A percentile compares a stretch with the other conserved stretches of the same genome.
Evolutionary conservation across 2,888 invertebrate genomes (phyloP).

Genomic region (Agrochola lota): DNA sequence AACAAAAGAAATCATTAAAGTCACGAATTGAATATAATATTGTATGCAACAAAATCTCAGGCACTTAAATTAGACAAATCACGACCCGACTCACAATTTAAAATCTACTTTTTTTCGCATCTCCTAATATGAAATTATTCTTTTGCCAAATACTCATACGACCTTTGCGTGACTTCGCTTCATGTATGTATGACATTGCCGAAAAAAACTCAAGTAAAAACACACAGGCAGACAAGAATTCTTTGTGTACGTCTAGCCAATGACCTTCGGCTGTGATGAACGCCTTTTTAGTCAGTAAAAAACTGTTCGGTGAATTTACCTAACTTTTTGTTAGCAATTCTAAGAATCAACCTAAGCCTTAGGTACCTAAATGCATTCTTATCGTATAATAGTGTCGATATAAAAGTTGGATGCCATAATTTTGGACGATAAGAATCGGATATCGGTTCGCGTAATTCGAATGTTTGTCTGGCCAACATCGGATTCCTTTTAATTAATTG

Average conservation of each 20-base stretch:
- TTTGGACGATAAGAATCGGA: conserved; percentile 81
- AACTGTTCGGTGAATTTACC: conserved; percentile 89
- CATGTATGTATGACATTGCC: conserved; percentile 87
- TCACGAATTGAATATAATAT: conserved; percentile 38
- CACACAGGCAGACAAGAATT: conserved; percentile 85
- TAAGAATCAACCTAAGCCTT: conserved; percentile 80
- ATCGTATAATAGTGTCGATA: conserved; percentile 80
- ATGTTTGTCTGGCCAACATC: conserved; percentile 62
- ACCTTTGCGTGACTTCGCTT: conserved; percentile 86
- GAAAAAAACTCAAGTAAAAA: conserved; percentile 84
- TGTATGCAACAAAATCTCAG: conserved; percentile 46
- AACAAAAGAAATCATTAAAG: conserved; percentile 31
- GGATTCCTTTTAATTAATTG: conserved; percentile 76
- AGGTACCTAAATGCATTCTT: conserved; percentile 80
- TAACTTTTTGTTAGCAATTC: conserved; percentile 87
- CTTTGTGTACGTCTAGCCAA: conserved; percentile 88
- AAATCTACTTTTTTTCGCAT: conserved; percentile 73
- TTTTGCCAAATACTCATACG: conserved; percentile 79
- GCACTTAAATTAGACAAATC: conserved; percentile 69
- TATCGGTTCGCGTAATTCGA: conserved; percentile 72
- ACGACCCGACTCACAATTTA: conserved; percentile 67
- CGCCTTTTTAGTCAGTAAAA: conserved; percentile 86
- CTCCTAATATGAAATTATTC: conserved; percentile 84
- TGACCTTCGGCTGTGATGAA: conserved; percentile 87
- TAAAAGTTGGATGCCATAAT: conserved; percentile 86